Conservation (phyloP, 2,113 vertebrate species). For the Theristicus caerulescens region DNA sequence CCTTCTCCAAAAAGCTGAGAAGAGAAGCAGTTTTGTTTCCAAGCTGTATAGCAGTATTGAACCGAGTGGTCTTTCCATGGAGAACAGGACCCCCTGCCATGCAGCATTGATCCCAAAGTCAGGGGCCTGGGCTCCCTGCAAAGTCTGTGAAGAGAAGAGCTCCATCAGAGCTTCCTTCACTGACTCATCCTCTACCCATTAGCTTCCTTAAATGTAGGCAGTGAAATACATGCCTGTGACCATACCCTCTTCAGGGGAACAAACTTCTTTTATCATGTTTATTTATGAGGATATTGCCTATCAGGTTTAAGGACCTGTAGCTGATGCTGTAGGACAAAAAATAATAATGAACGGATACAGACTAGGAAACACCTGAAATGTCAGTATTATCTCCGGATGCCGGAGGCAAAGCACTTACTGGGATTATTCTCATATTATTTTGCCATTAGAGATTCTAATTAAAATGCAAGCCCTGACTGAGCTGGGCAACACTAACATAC, state of each 20-base stretch:
- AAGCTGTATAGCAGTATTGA: neutral
- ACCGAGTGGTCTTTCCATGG: neutral
- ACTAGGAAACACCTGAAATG: slow-evolving; percentile 8
- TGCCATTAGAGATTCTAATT: slow-evolving; percentile 29
- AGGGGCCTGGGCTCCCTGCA: neutral
- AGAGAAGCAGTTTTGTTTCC: neutral
- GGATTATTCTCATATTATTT: slow-evolving; percentile 48
- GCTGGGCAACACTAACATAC: neutral
- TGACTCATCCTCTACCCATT: neutral
- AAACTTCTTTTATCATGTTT: neutral
- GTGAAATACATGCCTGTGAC: fast-evolving
- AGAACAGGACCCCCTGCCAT: neutral
- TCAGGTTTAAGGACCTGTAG: neutral
- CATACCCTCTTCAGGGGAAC: neutral
- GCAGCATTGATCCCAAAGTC: neutral
- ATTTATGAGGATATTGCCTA: neutral
- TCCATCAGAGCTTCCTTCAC: neutral
- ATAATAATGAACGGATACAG: neutral
- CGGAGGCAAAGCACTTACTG: slow-evolving; percentile 31
- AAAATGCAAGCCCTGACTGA: slow-evolving; percentile 23
- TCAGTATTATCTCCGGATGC: slow-evolving; percentile 3
- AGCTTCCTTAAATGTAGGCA: neutral
- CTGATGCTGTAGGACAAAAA: slow-evolving; percentile 33
- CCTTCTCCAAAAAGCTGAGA: neutral
- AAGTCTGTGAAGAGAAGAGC: neutral